Percentiles rank a stretch among this genome's conserved stretches.
These are phyloP conservation scores for Sturnus vulgaris DNA, from an alignment of 2,113 vertebrate genomes.

Conservation along the genomic window DNA sequence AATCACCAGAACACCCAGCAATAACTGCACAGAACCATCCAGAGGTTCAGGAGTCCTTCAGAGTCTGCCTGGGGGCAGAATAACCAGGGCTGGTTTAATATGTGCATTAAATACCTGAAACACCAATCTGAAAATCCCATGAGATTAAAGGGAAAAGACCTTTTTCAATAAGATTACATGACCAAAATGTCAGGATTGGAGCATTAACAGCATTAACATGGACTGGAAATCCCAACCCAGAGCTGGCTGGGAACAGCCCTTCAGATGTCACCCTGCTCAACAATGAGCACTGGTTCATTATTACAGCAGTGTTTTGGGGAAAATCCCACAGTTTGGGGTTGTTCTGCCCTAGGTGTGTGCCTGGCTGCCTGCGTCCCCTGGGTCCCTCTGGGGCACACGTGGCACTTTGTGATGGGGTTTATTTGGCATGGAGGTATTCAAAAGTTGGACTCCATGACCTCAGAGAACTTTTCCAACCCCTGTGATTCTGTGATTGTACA, in stretches of 20 bases:
- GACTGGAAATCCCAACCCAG: not conserved
- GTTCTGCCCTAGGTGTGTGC: not conserved
- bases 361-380: not conserved
- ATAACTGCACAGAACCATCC: not conserved
- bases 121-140: not conserved
- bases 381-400: rapidly evolving
- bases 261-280: not conserved
- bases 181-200: not conserved
- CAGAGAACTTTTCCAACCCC: not conserved
- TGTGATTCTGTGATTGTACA: not conserved
- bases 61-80: not conserved
- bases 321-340: not conserved
- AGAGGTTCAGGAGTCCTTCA: not conserved
- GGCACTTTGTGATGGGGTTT: rapidly evolving
- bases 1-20: not conserved
- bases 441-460: not conserved
- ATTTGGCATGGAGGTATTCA: not conserved
- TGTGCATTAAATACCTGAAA: not conserved
- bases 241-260: not conserved
- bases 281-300: not conserved
- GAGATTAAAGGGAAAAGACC: not conserved
- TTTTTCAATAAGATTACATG: not conserved
- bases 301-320: not conserved
- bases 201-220: not conserved
- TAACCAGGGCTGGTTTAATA: not conserved